Conservation (phyloP, 2,797 vertebrate genomes). For the Girardinus metallicus region DNA sequence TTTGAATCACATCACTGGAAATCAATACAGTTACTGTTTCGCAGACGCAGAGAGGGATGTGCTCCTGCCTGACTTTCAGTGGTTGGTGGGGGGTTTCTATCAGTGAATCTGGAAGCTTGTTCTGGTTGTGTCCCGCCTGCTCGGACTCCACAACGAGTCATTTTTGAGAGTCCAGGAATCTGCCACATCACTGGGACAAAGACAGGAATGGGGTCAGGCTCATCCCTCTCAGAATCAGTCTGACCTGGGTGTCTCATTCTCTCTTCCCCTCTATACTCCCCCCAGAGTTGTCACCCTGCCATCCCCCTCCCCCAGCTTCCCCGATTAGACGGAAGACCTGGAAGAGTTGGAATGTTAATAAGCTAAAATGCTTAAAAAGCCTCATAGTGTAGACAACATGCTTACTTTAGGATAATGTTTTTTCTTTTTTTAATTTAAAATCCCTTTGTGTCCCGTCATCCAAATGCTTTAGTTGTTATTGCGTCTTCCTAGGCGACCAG, state of each 20-base stretch:
- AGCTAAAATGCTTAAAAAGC: conserved; percentile 78
- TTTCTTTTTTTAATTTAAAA: background rate
- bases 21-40: conserved; percentile 51
- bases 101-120: conserved; percentile 3
- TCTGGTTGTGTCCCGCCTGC: background rate
- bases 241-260: conserved; percentile 24
- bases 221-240: conserved; percentile 55
- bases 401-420: conserved; percentile 4
- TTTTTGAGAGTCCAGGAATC: conserved; percentile 57
- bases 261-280: background rate
- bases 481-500: conserved; percentile 1
- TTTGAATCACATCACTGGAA: conserved; percentile 50
- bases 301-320: conserved; percentile 36
- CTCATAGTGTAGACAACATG: conserved; percentile 68
- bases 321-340: conserved; percentile 62
- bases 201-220: conserved; percentile 71
- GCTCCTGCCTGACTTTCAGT: conserved; percentile 56
- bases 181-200: conserved; percentile 73
- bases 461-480: conserved; percentile 29
- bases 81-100: conserved; percentile 14
- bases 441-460: conserved; percentile 20
- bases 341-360: conserved; percentile 81
- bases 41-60: conserved; percentile 14
- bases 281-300: conserved; percentile 23
- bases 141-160: conserved; percentile 27